phyloP scores from a whole-genome alignment of 2,797 vertebrate species.

The Rhinatrema bivittatum region DNA sequence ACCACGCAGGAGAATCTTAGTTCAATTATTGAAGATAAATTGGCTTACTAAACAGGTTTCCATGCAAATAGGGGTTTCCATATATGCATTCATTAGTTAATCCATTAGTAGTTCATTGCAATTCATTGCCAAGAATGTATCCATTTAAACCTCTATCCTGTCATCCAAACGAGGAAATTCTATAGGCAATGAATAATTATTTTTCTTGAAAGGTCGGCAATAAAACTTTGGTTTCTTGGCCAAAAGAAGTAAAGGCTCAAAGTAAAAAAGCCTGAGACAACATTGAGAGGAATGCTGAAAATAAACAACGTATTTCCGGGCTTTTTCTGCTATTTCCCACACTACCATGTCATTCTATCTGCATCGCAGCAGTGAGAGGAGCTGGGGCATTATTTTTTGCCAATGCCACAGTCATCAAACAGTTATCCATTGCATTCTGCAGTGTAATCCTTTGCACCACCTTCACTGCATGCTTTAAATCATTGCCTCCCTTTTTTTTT shows the following conservation, averaged over 20 bases:
- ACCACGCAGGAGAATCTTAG: conserved; percentile 38
- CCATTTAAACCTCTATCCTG: neutral
- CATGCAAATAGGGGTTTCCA: conserved; percentile 45
- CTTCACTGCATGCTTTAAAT: too few relatives aligned
- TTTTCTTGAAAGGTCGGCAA: too few relatives aligned
- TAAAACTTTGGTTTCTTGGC: conserved; percentile 16
- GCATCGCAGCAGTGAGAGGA: too few relatives aligned
- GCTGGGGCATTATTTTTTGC: too few relatives aligned
- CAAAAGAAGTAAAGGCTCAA: conserved; percentile 9
- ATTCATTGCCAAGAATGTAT: conserved; percentile 42
- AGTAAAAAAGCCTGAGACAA: conserved; percentile 18
- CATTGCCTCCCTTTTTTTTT: too few relatives aligned
- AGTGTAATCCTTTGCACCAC: too few relatives aligned
- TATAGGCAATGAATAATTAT: conserved; percentile 19
- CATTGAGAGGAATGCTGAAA: conserved; percentile 20
- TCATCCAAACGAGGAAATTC: too few relatives aligned
- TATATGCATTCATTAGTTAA: conserved; percentile 44
- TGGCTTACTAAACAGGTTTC: conserved; percentile 52
- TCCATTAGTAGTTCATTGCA: conserved; percentile 32
- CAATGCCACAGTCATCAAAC: too few relatives aligned
- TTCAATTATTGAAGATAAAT: conserved; percentile 45
- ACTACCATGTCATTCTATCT: conserved; percentile 2
- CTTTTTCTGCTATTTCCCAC: conserved; percentile 9
- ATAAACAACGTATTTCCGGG: conserved; percentile 2
- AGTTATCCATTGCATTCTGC: too few relatives aligned